Evolutionary conservation across 1,140 invertebrate species (phyloP), one percentile per base, ranked within the genome.

Genomic region (Papilio helenus): DNA sequence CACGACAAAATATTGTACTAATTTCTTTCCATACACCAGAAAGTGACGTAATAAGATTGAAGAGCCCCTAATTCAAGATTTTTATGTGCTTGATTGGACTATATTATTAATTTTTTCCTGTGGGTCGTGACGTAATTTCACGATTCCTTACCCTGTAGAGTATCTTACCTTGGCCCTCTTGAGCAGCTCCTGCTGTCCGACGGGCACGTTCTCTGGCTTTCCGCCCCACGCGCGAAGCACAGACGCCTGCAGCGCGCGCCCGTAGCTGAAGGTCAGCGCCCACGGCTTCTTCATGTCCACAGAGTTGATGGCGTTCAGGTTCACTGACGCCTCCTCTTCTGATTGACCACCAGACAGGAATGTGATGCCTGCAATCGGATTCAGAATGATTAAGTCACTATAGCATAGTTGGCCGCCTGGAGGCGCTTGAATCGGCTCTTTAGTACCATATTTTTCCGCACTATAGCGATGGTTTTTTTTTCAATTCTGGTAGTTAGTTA

Each of bases 281-380:
- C 99, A 99, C 14, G 99, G 99, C 95, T 98, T 98, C 92, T 97
- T 91, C 71, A 91, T 79, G 79, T 95, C 94, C 82, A 95, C 96
- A 83, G 97, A 96, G 95, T 99, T 99, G 93, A 99, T 99, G 68
- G 98, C 98, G 91, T 99, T 97, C 90, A 99, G 95, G 94, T 99
- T 98, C 18, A 99, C 95, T 0, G 98, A 98, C 1, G 99, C 98
- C 87, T 99, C 98, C 89, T 99, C 98, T 90, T 99, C 99, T 61
- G 98, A 98, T 90, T 99, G 98, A 68, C 99, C 99, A 86, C 99
- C 99, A 83, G 98, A 99, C 80, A 99, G 96, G 96, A 99, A 99
- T 72, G 97, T 98, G 76, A 99, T 94, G 82, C 97, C 94, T 95
- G 88, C 14, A 90, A 89, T 44, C 2, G 8, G 39, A 46, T 14